phyloP scores from a whole-genome alignment of 2,888 invertebrate genomes.

The Hypena proboscidalis region DNA sequence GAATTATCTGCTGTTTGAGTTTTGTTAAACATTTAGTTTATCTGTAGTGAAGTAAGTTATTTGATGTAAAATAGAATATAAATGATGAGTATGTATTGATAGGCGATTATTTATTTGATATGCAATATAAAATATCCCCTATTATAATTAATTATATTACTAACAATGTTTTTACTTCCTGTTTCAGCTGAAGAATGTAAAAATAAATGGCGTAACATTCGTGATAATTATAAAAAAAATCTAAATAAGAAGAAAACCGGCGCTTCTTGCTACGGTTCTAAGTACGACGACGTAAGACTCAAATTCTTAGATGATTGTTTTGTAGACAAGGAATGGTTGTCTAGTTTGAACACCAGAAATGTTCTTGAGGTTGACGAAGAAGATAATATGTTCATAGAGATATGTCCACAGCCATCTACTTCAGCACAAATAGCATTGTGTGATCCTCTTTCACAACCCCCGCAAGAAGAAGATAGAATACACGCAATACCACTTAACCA shows the following conservation, averaged over 20 bases:
- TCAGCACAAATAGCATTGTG: constrained; percentile 14
- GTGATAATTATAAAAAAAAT: constrained; percentile 24
- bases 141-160: no score
- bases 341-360: constrained; percentile 20
- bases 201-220: constrained; percentile 20
- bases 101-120: no score
- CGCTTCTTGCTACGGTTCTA: constrained; percentile 15
- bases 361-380: constrained; percentile 21
- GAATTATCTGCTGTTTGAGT: no score
- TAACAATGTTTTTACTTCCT: constrained; percentile 13
- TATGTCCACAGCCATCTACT: constrained; percentile 21
- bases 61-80: no score
- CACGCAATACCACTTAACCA: constrained; percentile 18
- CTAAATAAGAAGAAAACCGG: constrained; percentile 24
- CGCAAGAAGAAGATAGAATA: constrained; percentile 21
- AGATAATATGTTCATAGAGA: constrained; percentile 22
- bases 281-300: constrained; percentile 25
- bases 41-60: no score
- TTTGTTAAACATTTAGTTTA: no score
- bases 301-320: constrained; percentile 21
- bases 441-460: constrained; percentile 19
- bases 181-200: constrained; percentile 23
- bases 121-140: no score
- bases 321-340: constrained; percentile 18
- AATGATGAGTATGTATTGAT: no score